These are phyloP conservation scores for Hecatera dysodea DNA, from an alignment of 2,888 invertebrate genomes.

Conservation along the genomic window DNA sequence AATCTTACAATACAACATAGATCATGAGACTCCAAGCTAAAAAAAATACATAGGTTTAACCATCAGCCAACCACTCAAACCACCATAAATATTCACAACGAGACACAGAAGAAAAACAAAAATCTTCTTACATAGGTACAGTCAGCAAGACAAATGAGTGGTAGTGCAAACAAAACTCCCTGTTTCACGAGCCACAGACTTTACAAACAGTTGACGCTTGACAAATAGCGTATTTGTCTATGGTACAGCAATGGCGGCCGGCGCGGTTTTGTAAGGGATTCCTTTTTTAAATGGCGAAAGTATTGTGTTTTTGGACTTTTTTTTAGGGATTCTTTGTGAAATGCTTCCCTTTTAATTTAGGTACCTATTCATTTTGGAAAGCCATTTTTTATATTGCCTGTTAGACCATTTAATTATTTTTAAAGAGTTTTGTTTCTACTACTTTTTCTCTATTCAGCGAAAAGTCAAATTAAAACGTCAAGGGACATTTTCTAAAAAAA, in stretches of 20 bases:
- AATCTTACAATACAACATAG: too few relatives aligned
- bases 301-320: conserved; percentile 9
- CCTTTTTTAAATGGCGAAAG: conserved; percentile 37
- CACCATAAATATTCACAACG: conserved; percentile 25
- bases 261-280: conserved; percentile 44
- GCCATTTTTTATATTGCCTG: not conserved
- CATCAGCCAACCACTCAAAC: conserved; percentile 18
- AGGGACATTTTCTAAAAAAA: too few relatives aligned
- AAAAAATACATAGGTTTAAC: too few relatives aligned
- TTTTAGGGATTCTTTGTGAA: not conserved
- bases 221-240: conserved; percentile 69
- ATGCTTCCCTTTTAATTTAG: conserved; percentile 4
- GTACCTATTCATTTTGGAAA: not conserved
- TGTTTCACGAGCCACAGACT: conserved; percentile 57
- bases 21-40: too few relatives aligned
- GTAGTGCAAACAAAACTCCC: conserved; percentile 66
- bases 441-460: not conserved
- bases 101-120: conserved; percentile 18
- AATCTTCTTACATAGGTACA: conserved; percentile 47
- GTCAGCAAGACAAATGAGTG: conserved; percentile 70
- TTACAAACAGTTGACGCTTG: conserved; percentile 65
- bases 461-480: too few relatives aligned
- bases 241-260: conserved; percentile 49
- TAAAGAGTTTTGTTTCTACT: not conserved
- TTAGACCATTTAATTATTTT: not conserved